A percentile compares a stretch with the other conserved stretches of the same genome.
phyloP scores from a whole-genome alignment of 1,140 invertebrate species.

The Pseudomyrmex flavicornis region DNA sequence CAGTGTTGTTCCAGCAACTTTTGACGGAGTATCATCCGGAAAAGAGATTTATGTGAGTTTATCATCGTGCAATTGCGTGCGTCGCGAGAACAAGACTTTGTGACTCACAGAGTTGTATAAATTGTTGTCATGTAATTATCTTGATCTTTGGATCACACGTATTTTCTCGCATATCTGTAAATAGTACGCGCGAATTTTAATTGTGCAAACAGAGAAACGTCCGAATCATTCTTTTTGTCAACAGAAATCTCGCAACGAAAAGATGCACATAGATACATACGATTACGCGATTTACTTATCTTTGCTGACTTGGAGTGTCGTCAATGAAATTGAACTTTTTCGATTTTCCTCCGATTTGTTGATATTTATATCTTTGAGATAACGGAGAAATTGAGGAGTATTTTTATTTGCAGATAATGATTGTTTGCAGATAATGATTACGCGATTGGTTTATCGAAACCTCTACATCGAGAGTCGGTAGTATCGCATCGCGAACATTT shows the following conservation, averaged over 20 bases:
- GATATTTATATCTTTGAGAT: background rate
- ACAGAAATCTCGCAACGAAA: background rate
- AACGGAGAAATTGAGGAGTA: background rate
- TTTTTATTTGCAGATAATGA: background rate
- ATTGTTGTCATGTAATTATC: slow-evolving; percentile 11
- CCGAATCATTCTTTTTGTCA: no score
- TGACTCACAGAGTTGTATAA: no score
- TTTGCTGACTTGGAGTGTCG: no score
- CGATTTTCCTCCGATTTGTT: background rate
- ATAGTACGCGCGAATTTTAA: background rate
- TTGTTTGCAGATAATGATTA: background rate
- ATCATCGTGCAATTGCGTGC: background rate
- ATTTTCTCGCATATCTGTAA: no score
- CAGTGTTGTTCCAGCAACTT: background rate
- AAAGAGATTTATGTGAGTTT: background rate
- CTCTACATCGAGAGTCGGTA: no score
- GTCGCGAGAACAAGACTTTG: background rate
- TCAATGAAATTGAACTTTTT: background rate
- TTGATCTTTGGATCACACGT: no score
- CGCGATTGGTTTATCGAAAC: background rate
- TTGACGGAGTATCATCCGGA: background rate
- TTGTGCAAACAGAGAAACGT: background rate
- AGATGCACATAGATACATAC: background rate
- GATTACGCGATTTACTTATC: background rate
- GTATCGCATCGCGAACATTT: background rate